phyloP scores from a whole-genome alignment of 2,797 vertebrate genomes.

The Sandelia bainsii region DNA sequence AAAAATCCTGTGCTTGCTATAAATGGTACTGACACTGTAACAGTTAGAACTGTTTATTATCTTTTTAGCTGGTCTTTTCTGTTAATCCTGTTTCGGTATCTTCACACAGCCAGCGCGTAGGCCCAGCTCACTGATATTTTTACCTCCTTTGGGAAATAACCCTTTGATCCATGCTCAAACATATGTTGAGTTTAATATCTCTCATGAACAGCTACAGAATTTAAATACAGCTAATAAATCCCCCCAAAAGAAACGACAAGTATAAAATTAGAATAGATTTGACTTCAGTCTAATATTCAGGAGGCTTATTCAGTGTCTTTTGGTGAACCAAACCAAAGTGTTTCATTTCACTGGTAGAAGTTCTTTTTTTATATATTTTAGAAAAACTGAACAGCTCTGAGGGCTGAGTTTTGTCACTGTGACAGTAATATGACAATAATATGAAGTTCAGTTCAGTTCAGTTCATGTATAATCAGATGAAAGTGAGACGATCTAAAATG shows the following conservation, averaged over 20 bases:
- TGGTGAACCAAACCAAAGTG: conserved; percentile 25
- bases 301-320: conserved; percentile 39
- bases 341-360: too few species aligned
- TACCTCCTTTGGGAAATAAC: conserved; percentile 41
- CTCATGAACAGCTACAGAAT: conserved; percentile 4
- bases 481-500: neutral
- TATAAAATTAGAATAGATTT: conserved; percentile 15
- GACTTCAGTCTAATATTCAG: neutral
- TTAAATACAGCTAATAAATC: conserved; percentile 18
- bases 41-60: conserved; percentile 19
- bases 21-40: conserved; percentile 31
- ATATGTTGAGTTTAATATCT: conserved; percentile 36
- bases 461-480: neutral
- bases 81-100: conserved; percentile 42
- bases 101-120: conserved; percentile 43
- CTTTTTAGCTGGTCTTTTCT: conserved; percentile 8
- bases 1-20: neutral
- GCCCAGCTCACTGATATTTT: conserved; percentile 27
- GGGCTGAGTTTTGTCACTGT: too few species aligned
- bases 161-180: conserved; percentile 22
- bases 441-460: neutral
- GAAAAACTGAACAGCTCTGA: too few species aligned
- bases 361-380: neutral
- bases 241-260: conserved; percentile 26
- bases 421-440: neutral